These are phyloP conservation scores for Dascyllus trimaculatus DNA, from an alignment of 2,113 vertebrate species.

Conservation along the genomic window DNA sequence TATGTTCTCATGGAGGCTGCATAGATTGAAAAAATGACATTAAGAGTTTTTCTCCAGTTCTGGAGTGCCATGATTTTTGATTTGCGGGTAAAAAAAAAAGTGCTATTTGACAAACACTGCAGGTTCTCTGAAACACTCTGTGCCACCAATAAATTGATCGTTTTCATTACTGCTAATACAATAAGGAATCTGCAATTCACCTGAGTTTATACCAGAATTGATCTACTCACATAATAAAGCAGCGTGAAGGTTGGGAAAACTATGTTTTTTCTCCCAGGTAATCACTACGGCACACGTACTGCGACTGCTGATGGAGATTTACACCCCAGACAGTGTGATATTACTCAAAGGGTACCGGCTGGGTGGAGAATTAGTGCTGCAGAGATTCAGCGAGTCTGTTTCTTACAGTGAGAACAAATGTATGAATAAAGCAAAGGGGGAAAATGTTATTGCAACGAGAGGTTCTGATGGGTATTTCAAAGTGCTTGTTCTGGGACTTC, in stretches of 20 bases:
- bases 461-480: background rate
- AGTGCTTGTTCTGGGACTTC: background rate
- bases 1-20: conserved; percentile 8
- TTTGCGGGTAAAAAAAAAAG: background rate
- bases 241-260: conserved; percentile 2
- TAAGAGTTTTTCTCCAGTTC: background rate
- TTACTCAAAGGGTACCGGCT: conserved; percentile 14
- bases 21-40: background rate
- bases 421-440: background rate
- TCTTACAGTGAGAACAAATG: conserved; percentile 2
- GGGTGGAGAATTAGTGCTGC: conserved; percentile 19
- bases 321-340: conserved; percentile 24
- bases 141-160: background rate
- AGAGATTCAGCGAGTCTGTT: background rate
- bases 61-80: conserved; percentile 1
- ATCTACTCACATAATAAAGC: conserved; percentile 21
- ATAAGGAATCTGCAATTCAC: conserved; percentile 16
- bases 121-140: background rate
- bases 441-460: background rate
- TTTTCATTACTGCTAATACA: background rate
- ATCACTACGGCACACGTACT: conserved; percentile 16
- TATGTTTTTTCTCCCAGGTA: background rate
- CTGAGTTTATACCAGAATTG: background rate
- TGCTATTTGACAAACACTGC: conserved; percentile 1
- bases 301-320: conserved; percentile 44